Evolutionary conservation across 1,140 invertebrate genomes (phyloP).

Genomic region (Drosophila cardini): DNA sequence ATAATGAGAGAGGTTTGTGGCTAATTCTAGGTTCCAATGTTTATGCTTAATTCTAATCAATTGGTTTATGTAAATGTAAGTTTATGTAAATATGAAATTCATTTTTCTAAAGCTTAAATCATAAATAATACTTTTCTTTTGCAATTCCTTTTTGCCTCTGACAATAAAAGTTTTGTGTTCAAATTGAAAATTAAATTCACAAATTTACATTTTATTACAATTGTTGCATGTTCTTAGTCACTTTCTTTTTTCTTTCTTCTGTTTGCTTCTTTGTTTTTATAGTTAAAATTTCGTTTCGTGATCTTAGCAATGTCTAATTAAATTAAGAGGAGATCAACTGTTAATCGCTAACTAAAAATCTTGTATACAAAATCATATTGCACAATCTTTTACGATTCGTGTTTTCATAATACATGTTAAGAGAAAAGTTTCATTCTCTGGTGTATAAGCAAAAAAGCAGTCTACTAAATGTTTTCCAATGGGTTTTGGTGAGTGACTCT

Average conservation of each 20-base stretch:
- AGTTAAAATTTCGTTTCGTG: slow-evolving; percentile 18
- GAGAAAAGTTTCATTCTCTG: slow-evolving; percentile 54
- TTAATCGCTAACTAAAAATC: slow-evolving; percentile 57
- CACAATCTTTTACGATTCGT: slow-evolving; percentile 68
- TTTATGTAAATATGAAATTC: slow-evolving; percentile 56
- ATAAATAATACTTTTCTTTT: slow-evolving; percentile 74
- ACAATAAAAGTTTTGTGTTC: slow-evolving; percentile 46
- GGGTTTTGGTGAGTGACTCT: slow-evolving; percentile 69
- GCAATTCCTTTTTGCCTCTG: slow-evolving; percentile 49
- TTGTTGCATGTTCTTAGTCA: slow-evolving; percentile 37
- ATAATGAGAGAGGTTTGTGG: slow-evolving; percentile 34
- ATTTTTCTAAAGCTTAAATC: slow-evolving; percentile 74
- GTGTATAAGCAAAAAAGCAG: slow-evolving; percentile 65
- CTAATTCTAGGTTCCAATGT: slow-evolving; percentile 16
- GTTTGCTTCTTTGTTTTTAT: slow-evolving; percentile 12
- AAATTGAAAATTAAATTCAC: slow-evolving; percentile 61
- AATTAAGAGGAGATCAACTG: slow-evolving; percentile 80
- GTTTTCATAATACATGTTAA: slow-evolving; percentile 49
- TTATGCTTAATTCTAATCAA: slow-evolving; percentile 13
- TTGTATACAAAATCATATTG: slow-evolving; percentile 75
- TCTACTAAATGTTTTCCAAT: slow-evolving; percentile 73
- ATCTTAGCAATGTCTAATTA: slow-evolving; percentile 53
- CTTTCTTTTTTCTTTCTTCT: slow-evolving; percentile 15
- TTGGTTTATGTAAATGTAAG: slow-evolving; percentile 37
- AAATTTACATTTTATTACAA: slow-evolving; percentile 64